Conservation (phyloP, 2,888 invertebrate species). For the Phorcus lineatus region DNA sequence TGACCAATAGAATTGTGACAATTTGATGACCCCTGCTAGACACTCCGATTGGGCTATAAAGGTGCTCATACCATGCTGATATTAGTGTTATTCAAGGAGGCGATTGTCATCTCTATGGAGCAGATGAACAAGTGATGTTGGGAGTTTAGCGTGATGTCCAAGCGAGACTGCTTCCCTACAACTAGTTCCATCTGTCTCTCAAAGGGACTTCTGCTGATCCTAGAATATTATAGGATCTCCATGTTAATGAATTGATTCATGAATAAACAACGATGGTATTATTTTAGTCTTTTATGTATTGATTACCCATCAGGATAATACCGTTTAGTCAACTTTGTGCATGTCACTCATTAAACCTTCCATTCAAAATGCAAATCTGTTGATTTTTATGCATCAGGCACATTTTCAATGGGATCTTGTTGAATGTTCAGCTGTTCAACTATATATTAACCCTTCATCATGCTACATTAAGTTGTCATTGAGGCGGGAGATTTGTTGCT, state of each 20-base stretch:
- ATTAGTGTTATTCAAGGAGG: not conserved
- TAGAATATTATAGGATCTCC: not conserved
- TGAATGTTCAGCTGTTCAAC: too few species aligned
- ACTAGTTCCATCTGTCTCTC: not conserved
- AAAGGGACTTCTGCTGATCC: not conserved
- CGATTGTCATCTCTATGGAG: not conserved
- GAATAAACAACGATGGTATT: constrained; percentile 16
- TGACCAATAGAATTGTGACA: not conserved
- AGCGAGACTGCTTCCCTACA: not conserved
- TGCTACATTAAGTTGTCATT: too few species aligned
- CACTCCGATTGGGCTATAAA: not conserved
- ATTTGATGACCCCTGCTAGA: not conserved
- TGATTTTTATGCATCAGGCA: too few species aligned
- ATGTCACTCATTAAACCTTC: constrained; percentile 1
- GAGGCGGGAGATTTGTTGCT: too few species aligned
- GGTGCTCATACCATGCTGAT: not conserved
- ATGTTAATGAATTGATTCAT: constrained; percentile 18
- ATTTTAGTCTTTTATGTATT: not conserved
- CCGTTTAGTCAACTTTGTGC: not conserved
- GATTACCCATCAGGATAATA: constrained; percentile 6
- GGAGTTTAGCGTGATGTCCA: not conserved
- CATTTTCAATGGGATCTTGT: too few species aligned
- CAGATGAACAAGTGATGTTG: not conserved
- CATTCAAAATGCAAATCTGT: constrained; percentile 13
- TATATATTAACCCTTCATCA: too few species aligned